These are phyloP conservation scores for Drusus annulatus DNA, from an alignment of 1,140 invertebrate species.

Conservation along the genomic window DNA sequence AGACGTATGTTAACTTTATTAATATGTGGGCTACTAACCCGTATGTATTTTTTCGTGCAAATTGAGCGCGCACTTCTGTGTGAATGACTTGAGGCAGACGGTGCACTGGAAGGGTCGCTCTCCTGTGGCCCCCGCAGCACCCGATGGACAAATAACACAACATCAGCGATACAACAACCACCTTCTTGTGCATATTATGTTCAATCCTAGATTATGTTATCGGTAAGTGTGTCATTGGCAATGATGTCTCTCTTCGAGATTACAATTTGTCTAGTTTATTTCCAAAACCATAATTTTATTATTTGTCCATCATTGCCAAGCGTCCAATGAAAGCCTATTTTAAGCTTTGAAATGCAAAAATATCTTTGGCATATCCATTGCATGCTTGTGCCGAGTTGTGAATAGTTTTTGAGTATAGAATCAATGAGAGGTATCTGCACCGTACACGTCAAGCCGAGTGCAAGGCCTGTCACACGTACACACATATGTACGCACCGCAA, in stretches of 20 bases:
- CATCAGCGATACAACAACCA: constrained; percentile 75
- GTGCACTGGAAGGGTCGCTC: constrained; percentile 78
- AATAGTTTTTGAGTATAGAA: constrained; percentile 72
- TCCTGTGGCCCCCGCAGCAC: constrained; percentile 62
- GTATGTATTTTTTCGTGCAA: constrained; percentile 78
- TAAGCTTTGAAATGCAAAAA: constrained; percentile 43
- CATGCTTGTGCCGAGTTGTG: constrained; percentile 71
- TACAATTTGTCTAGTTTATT: not conserved
- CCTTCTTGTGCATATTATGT: constrained; percentile 59
- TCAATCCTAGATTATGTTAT: constrained; percentile 17
- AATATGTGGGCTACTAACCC: constrained; percentile 64
- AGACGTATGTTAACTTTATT: constrained; percentile 57
- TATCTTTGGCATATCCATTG: constrained; percentile 63
- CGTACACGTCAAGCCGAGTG: not conserved
- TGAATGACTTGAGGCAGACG: constrained; percentile 79
- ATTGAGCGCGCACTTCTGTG: constrained; percentile 77
- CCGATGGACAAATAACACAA: constrained; percentile 25
- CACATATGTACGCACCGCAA: too few species aligned
- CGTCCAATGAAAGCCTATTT: constrained; percentile 29
- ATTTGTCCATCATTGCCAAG: constrained; percentile 10
- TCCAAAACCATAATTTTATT: constrained; percentile 59
- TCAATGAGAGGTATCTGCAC: constrained; percentile 25
- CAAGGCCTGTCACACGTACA: not conserved
- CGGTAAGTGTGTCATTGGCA: constrained; percentile 15
- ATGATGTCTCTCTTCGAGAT: constrained; percentile 34